phyloP scores from a whole-genome alignment of 1,140 invertebrate species.

The Rhagoletis zephyria region DNA sequence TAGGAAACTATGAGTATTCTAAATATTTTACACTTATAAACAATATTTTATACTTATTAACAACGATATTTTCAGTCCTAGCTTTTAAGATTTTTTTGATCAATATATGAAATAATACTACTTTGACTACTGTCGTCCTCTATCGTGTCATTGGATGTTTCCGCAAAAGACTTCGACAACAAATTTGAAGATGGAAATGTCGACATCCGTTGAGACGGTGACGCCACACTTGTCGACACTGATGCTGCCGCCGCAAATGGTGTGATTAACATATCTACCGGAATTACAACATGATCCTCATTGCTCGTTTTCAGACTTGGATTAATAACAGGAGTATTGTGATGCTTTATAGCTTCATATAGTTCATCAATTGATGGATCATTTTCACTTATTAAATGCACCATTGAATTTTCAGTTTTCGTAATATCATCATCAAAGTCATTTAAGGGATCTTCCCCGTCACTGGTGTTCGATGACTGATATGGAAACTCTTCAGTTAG shows the following conservation, averaged over 20 bases:
- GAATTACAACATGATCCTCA: neutral
- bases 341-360: conserved; percentile 70
- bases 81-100: conserved; percentile 60
- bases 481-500: conserved; percentile 71
- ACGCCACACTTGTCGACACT: neutral
- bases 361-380: conserved; percentile 71
- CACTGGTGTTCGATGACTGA: conserved; percentile 71
- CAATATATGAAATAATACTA: conserved; percentile 72
- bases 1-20: too few species aligned
- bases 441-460: conserved; percentile 67
- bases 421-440: conserved; percentile 68
- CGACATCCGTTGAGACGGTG: neutral
- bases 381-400: conserved; percentile 58
- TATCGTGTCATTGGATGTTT: conserved; percentile 37
- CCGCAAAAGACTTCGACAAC: conserved; percentile 31
- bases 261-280: neutral
- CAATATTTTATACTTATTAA: neutral
- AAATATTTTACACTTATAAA: too few species aligned
- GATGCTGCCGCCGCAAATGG: neutral
- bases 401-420: conserved; percentile 27
- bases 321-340: conserved; percentile 61
- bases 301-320: neutral
- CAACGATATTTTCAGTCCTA: neutral
- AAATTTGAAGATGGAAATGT: conserved; percentile 1
- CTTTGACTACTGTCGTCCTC: conserved; percentile 72